Evolutionary conservation across 2,888 invertebrate species (phyloP), one percentile per base, ranked within the genome.

Genomic region (Mythimna loreyi): DNA sequence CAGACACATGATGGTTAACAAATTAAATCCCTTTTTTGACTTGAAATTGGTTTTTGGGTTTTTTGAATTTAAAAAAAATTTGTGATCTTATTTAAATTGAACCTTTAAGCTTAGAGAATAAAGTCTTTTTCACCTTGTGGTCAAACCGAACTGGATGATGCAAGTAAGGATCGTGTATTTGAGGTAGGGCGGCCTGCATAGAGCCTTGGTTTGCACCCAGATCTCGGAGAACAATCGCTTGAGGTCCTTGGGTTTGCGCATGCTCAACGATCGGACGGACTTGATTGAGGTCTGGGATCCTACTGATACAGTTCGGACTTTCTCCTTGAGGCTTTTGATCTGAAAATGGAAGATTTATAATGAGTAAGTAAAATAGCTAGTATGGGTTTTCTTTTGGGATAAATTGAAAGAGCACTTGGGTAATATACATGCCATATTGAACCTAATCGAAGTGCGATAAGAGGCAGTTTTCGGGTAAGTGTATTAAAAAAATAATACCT

Each of bases 131-230:
- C 91, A 97, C 97, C 97, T 97, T 62, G 98, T 97, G 52, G 98
- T 98, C 72, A 98, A 93, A 83, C 98, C 98, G 90, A 98, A 98
- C 89, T 98, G 98, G 82, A 98, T 98, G 50, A 97, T 96, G 90
- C 98, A 98, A 58, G 98, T 97, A 72, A 98, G 96, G 64, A 97
- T 89, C 36, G 98, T 98, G 90, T 98, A 97, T 85, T 97, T 97
- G 60, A 97, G 94, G 94, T 98, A 97, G 16, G 98, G 98, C 3
- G 97, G 97, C 84, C 96, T 97, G 93, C 97, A 98, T 9, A 98
- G 96, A 3, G 97, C 97, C 89, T 97, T 97, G 19, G 98, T 98
- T 88, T 98, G 97, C 57, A 94, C 95, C 97, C 97, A 97, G 86
- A 98, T 97, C 89, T 98, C 98, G 67, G 92, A 89, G 84, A 97